Percentiles rank a stretch among this genome's conserved stretches.
These are phyloP conservation scores for Ylistrum balloti DNA, from an alignment of 1,140 invertebrate species.

Conservation along the genomic window DNA sequence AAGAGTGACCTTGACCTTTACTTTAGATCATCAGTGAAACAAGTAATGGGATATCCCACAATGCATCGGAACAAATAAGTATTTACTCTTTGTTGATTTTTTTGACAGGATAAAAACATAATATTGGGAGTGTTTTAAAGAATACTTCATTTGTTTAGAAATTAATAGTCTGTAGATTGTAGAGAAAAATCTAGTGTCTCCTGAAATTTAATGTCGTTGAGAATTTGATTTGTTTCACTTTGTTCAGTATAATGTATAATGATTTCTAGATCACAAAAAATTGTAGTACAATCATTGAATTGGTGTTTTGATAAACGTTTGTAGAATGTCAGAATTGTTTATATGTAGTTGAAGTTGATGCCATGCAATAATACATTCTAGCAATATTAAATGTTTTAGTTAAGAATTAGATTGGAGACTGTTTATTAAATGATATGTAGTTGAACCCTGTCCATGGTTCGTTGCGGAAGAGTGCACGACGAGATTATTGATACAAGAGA, in stretches of 20 bases:
- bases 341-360: background rate
- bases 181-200: background rate
- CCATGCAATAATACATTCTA: background rate
- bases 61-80: background rate
- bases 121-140: background rate
- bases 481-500: background rate
- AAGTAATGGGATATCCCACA: background rate
- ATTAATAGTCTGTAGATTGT: background rate
- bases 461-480: background rate
- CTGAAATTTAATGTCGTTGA: background rate
- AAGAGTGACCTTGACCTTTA: background rate
- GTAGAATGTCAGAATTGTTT: background rate
- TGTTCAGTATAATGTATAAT: background rate
- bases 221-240: background rate
- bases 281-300: background rate
- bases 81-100: background rate
- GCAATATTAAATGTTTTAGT: conserved; percentile 4
- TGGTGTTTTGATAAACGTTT: background rate
- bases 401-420: background rate
- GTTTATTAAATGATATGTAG: background rate
- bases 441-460: background rate
- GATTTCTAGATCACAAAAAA: background rate
- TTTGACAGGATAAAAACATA: background rate
- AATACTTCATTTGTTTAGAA: background rate
- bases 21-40: background rate